Evolutionary conservation across 2,888 invertebrate species (phyloP), one percentile per base, ranked within the genome.

Genomic region (Leptarthrus brevirostris): DNA sequence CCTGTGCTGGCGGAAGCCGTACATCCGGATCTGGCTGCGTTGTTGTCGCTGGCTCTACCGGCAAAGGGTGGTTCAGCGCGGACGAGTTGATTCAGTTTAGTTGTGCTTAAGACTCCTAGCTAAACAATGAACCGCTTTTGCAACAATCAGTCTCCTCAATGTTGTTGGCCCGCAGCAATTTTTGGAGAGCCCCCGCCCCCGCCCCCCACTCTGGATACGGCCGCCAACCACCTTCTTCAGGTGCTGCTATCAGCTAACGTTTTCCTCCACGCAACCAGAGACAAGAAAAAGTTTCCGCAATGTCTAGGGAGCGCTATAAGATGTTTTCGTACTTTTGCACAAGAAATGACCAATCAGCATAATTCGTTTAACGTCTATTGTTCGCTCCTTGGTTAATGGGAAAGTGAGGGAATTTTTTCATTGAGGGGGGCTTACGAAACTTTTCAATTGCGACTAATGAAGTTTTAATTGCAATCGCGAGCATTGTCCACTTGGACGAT

Each of bases 391-490:
- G 64, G 22, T 66, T 18, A 66, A 44, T 47, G 47, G 64, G 14
- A 47, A 44, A 44, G 44, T 22, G 24, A 14, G 26, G 16, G n/a
- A 24, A 47, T 4, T n/a, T 64, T 64, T 22, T 24, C 47, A 22
- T 18, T 14, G 40, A 14, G 14, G 36, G 4, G 30, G 26, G 71
- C 58, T 71, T 58, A 58, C 30, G 54, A 26, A 74, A 64, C 71
- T 74, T 74, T 72, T 72, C 74, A 74, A 74, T 74, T 72, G 74
- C 53, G 72, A 71, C 74, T 74, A 74, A 74, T 74, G 74, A 72
- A 61, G 64, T 74, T 74, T 74, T 74, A 61, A 74, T 74, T 69
- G 70, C 70, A 70, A 58, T 53, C 58, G 52, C 70, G 47, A 44
- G 58, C 54, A 14, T 34, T 47, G 69, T 64, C 34, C 53, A 26